Evolutionary conservation across 2,797 vertebrate genomes (phyloP).

Genomic region (Lagodon rhomboides): DNA sequence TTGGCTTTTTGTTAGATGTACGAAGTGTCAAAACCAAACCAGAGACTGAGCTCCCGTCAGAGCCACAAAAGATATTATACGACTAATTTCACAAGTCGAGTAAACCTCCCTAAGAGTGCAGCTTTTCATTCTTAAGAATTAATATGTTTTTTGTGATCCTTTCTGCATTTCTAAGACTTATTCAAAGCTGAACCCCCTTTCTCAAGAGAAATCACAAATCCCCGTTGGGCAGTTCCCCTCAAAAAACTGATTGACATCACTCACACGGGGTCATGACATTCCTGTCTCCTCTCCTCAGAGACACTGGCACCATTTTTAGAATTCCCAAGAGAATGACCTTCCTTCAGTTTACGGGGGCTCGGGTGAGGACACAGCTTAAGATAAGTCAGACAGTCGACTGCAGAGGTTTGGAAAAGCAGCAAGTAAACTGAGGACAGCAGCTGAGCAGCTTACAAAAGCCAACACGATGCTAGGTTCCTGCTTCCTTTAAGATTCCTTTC

Average conservation of each 20-base stretch:
- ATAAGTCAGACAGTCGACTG: slow-evolving; percentile 64
- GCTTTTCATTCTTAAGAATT: neutral
- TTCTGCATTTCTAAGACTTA: slow-evolving; percentile 37
- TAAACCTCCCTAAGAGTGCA: neutral
- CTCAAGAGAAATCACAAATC: slow-evolving; percentile 58
- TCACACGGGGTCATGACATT: slow-evolving; percentile 82
- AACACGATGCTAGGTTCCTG: slow-evolving; percentile 37
- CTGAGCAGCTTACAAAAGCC: slow-evolving; percentile 65
- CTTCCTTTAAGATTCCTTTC: slow-evolving; percentile 34
- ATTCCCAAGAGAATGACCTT: slow-evolving; percentile 70
- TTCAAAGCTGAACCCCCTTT: slow-evolving; percentile 33
- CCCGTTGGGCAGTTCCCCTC: slow-evolving; percentile 55
- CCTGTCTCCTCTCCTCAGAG: slow-evolving; percentile 63
- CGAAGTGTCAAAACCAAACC: neutral
- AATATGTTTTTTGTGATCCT: neutral
- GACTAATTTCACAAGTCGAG: neutral
- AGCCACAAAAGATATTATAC: neutral
- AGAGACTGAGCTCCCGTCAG: neutral
- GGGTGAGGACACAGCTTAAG: slow-evolving; percentile 65
- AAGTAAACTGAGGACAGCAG: slow-evolving; percentile 47
- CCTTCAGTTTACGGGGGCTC: slow-evolving; percentile 59
- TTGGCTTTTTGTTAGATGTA: neutral
- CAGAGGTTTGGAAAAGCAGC: slow-evolving; percentile 55
- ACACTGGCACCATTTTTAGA: slow-evolving; percentile 79
- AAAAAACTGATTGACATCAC: slow-evolving; percentile 77